Conservation (phyloP, 1,140 invertebrate genomes). For the Neodiprion virginianus region DNA sequence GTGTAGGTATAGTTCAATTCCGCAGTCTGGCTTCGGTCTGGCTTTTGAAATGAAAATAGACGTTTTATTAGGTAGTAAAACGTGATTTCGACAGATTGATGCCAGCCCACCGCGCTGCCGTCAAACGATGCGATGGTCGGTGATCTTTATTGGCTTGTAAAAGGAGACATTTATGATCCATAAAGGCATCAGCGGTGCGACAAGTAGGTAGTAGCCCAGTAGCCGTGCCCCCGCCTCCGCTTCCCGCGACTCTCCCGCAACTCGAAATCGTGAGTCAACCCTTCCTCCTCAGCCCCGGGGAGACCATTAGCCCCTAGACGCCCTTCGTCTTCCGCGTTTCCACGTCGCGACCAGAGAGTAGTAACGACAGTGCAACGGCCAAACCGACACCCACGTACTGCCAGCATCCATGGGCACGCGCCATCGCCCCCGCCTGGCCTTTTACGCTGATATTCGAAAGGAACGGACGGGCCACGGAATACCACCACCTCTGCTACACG, state of each 20-base stretch:
- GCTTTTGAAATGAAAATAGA: conserved; percentile 15
- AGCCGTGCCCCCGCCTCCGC: no score
- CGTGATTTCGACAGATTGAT: conserved; percentile 45
- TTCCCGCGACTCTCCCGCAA: no score
- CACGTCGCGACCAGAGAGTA: no score
- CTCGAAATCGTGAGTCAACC: neutral
- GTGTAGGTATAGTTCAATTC: conserved; percentile 26
- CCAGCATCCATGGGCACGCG: conserved; percentile 54
- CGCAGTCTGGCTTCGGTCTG: conserved; percentile 2
- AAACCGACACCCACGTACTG: no score
- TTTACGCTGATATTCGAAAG: neutral
- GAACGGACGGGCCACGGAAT: no score
- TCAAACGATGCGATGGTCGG: conserved; percentile 45
- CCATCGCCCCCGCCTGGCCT: conserved; percentile 28
- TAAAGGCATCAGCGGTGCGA: conserved; percentile 57
- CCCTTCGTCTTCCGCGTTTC: no score
- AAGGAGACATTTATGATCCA: conserved; percentile 64
- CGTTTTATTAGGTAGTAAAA: conserved; percentile 46
- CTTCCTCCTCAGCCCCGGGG: conserved; percentile 35
- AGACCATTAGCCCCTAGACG: conserved; percentile 47
- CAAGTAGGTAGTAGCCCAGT: neutral
- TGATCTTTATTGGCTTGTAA: conserved; percentile 61
- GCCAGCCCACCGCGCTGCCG: conserved; percentile 39
- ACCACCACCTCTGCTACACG: conserved; percentile 10
- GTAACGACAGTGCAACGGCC: no score